Evolutionary conservation across 2,113 vertebrate species (phyloP).

Genomic region (Onychostoma macrolepis): DNA sequence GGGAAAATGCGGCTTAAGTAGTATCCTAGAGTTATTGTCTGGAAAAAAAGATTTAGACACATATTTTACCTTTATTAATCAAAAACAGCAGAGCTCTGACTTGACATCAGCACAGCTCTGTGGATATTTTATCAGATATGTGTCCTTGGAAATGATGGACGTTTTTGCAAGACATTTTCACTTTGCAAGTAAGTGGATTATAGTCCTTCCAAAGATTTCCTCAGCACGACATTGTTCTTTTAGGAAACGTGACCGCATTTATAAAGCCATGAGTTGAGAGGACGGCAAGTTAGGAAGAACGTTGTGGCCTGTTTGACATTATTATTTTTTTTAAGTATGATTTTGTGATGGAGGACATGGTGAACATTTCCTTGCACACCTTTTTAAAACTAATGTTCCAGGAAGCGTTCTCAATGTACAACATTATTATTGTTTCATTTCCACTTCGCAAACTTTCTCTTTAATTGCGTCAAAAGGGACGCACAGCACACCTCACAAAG

Average conservation of each 20-base stretch:
- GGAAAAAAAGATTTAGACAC: slow-evolving; percentile 17
- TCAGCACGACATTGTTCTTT: neutral
- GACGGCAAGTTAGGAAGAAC: slow-evolving; percentile 7
- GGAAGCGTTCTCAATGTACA: slow-evolving; percentile 17
- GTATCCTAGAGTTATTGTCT: neutral
- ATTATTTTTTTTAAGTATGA: neutral
- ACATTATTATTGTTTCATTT: neutral
- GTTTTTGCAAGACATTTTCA: slow-evolving; percentile 20
- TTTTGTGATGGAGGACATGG: neutral
- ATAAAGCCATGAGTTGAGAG: neutral
- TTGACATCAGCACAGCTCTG: neutral
- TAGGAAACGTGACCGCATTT: neutral
- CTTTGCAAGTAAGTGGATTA: neutral
- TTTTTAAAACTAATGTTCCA: slow-evolving; percentile 38
- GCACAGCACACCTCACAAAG: slow-evolving; percentile 15
- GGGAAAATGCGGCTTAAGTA: neutral
- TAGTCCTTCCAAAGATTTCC: neutral
- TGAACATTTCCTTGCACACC: slow-evolving; percentile 30
- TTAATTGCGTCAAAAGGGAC: neutral
- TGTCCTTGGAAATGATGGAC: slow-evolving; percentile 12
- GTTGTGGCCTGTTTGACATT: neutral
- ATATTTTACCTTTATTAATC: slow-evolving; percentile 38
- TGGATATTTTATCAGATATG: neutral
- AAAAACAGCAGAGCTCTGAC: slow-evolving; percentile 35
- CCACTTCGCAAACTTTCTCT: slow-evolving; percentile 35